Evolutionary conservation across 2,797 vertebrate species (phyloP), one percentile per base, ranked within the genome.

Genomic region (Tachyglossus aculeatus): DNA sequence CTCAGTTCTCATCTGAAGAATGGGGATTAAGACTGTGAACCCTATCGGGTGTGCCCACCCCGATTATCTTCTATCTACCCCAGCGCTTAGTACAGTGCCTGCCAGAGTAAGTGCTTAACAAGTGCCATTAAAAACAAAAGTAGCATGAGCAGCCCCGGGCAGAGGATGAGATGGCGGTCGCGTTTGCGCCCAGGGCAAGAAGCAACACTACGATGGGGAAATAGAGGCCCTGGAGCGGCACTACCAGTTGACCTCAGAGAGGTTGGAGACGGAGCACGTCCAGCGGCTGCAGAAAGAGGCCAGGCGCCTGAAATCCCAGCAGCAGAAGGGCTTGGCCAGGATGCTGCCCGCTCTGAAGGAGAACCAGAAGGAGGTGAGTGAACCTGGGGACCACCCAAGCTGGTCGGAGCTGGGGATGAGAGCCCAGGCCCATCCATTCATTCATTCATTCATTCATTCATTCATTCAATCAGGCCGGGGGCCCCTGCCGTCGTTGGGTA

Each of bases 161-260:
- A n/a, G n/a, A n/a, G n/a, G n/a, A n/a, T n/a, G n/a, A n/a, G n/a
- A n/a, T n/a, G n/a, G n/a, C n/a, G n/a, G n/a, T n/a, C n/a, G n/a
- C n/a, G n/a, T n/a, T n/a, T 3, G 27, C 14, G 14, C 56, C 36
- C 72, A 93, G 92, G 84, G 87, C 56, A 93, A 93, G 82, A 93
- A 93, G 77, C 83, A 87, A 31, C 89, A 92, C 41, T 93, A 93
- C 0, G 91, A 92, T 15, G 74, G 82, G 12, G 91, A 94, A 69
- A 74, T 94, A 53, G 90, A 93, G 74, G 71, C 65, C 16, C 60
- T 77, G 39, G 91, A 91, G 62, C 85, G 82, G 33, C 82, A 82
- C 56, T 84, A 83, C 44, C 71, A 19, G 59, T 91, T 91, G 68
- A 82, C 85, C 47, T 86, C 78, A 25, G 69, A 80, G 13, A 73